Evolutionary conservation across 2,797 vertebrate species (phyloP).

Genomic region (Danio kyathit): DNA sequence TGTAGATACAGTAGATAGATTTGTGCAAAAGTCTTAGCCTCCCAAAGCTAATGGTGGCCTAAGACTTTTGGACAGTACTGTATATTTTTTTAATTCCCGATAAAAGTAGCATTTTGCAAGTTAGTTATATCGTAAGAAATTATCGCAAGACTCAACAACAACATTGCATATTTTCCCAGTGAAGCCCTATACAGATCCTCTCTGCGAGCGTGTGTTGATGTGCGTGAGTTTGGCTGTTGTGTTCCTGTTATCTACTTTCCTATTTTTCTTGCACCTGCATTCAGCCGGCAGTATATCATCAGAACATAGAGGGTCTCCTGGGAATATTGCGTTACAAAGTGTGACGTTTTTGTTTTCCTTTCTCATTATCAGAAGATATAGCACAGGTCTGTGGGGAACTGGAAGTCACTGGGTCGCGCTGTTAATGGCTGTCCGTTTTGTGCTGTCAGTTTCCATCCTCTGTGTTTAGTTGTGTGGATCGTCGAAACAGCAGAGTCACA

Average conservation of each 20-base stretch:
- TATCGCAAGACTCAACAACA: too few relatives aligned
- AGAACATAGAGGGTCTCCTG: conserved; percentile 7
- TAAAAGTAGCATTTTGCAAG: too few relatives aligned
- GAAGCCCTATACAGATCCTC: background rate
- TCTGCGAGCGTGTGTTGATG: background rate
- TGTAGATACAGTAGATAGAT: too few relatives aligned
- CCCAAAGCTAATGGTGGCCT: too few relatives aligned
- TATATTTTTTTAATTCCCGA: too few relatives aligned
- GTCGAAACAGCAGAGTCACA: conserved; percentile 50
- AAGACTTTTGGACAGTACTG: too few relatives aligned
- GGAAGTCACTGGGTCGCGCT: conserved; percentile 7
- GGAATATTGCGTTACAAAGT: conserved; percentile 20
- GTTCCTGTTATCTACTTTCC: conserved; percentile 35
- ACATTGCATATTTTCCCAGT: too few relatives aligned
- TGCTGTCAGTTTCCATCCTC: background rate
- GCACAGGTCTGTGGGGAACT: conserved; percentile 34
- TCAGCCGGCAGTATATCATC: conserved; percentile 7
- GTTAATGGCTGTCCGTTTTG: conserved; percentile 28
- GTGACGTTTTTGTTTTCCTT: conserved; percentile 31
- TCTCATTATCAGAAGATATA: conserved; percentile 38
- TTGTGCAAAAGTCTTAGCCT: too few relatives aligned
- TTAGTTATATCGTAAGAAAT: too few relatives aligned
- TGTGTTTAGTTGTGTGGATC: conserved; percentile 29
- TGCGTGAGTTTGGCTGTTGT: background rate
- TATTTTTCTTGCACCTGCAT: conserved; percentile 48